Percentiles rank a stretch among this genome's conserved stretches.
phyloP scores from a whole-genome alignment of 1,140 invertebrate genomes.

The Harlomillsia oculata region DNA sequence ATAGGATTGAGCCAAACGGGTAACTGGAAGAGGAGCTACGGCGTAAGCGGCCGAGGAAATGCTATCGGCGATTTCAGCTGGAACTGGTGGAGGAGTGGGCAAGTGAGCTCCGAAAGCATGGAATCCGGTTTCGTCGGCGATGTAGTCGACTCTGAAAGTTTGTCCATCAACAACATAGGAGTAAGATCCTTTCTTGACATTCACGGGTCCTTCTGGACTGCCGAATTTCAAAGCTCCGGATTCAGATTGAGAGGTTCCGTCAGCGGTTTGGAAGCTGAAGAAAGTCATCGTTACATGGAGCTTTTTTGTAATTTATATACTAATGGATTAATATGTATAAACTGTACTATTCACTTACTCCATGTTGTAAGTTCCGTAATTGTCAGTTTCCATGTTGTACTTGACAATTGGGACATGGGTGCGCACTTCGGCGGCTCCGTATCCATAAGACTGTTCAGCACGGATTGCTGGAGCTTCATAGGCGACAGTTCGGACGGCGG shows the following conservation, averaged over 20 bases:
- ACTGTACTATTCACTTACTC: slow-evolving; percentile 9
- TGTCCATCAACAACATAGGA: slow-evolving; percentile 40
- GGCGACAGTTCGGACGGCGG: background rate
- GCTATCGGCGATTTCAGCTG: slow-evolving; percentile 11
- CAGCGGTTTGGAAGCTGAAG: slow-evolving; percentile 15
- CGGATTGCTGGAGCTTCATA: background rate
- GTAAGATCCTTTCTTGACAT: slow-evolving; percentile 20
- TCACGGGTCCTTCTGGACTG: slow-evolving; percentile 21
- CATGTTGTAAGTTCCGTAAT: slow-evolving; percentile 17
- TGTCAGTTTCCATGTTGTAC: slow-evolving; percentile 34
- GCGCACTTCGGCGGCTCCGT: background rate
- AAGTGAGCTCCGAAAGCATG: slow-evolving; percentile 18
- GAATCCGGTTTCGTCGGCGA: slow-evolving; percentile 32
- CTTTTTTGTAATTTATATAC: background rate
- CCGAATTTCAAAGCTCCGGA: slow-evolving; percentile 17
- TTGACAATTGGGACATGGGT: slow-evolving; percentile 8
- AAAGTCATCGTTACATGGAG: too few relatives aligned
- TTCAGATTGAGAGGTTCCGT: background rate
- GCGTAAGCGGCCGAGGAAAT: too few relatives aligned
- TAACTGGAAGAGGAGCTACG: too few relatives aligned
- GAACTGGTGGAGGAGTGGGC: slow-evolving; percentile 22
- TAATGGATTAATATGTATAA: background rate
- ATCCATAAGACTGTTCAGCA: background rate
- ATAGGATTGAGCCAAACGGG: too few relatives aligned
- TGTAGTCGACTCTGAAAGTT: background rate